Evolutionary conservation across 2,888 invertebrate species (phyloP).

Genomic region (Graphium colonna): DNA sequence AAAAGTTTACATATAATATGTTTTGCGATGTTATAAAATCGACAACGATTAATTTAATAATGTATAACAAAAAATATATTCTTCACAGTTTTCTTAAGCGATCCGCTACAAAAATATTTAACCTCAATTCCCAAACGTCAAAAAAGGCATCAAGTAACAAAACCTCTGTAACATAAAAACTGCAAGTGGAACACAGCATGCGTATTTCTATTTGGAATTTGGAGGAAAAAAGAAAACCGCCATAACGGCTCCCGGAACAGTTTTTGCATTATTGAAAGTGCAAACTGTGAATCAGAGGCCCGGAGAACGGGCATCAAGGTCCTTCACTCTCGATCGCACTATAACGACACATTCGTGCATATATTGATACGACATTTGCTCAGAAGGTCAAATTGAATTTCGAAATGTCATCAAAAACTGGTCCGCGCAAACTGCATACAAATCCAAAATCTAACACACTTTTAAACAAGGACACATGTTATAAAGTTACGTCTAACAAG

Average conservation of each 20-base stretch:
- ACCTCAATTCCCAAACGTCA: background rate
- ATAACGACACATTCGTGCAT: constrained; percentile 17
- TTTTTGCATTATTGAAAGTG: constrained; percentile 9
- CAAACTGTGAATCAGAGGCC: constrained; percentile 1
- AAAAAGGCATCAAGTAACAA: background rate
- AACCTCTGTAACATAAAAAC: background rate
- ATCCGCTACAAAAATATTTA: too few species aligned
- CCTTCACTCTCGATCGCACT: constrained; percentile 9
- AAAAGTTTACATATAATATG: too few species aligned
- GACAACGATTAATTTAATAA: too few species aligned
- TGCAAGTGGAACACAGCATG: background rate
- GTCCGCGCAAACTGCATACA: background rate
- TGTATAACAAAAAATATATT: too few species aligned
- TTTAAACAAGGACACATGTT: background rate
- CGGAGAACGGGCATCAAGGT: constrained; percentile 22
- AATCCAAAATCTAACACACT: background rate
- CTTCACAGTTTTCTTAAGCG: too few species aligned
- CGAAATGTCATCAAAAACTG: background rate
- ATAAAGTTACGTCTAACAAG: background rate
- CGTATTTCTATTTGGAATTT: background rate
- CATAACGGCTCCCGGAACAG: constrained; percentile 10
- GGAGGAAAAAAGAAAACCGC: constrained; percentile 9
- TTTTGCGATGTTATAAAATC: too few species aligned
- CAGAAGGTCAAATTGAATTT: constrained; percentile 15
- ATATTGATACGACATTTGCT: background rate